phyloP scores from a whole-genome alignment of 2,888 invertebrate species.

The Nezara viridula region DNA sequence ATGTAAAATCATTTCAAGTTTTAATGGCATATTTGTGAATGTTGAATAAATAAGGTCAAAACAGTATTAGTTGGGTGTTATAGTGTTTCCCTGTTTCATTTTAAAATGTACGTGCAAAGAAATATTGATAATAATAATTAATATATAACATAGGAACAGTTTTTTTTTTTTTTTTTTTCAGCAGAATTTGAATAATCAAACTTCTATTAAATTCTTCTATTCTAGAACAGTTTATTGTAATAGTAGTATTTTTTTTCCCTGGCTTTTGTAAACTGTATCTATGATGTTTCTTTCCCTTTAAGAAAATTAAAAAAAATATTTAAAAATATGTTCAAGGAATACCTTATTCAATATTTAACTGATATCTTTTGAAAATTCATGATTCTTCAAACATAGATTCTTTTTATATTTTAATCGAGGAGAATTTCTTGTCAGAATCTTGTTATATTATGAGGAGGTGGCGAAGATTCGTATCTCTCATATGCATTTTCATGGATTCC shows the following conservation, averaged over 20 bases:
- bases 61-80: too few relatives aligned
- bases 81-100: too few relatives aligned
- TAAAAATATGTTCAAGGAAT: not conserved
- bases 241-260: too few relatives aligned
- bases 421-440: constrained; percentile 66
- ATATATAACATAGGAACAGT: not conserved
- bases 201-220: not conserved
- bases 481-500: constrained; percentile 66
- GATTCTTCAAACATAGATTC: not conserved
- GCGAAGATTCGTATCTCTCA: constrained; percentile 67
- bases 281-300: not conserved
- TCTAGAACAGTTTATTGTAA: too few relatives aligned
- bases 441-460: constrained; percentile 67
- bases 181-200: not conserved
- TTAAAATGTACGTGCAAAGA: too few relatives aligned
- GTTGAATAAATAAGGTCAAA: too few relatives aligned
- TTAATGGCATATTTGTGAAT: too few relatives aligned
- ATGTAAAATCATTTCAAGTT: too few relatives aligned
- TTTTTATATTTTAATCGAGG: constrained; percentile 57
- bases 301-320: not conserved
- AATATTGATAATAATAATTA: not conserved
- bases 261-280: not conserved
- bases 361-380: not conserved
- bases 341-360: not conserved
- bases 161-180: not conserved